Percentiles rank a stretch among this genome's conserved stretches.
phyloP scores from a whole-genome alignment of 2,888 invertebrate species.

The Diarsia rubi region DNA sequence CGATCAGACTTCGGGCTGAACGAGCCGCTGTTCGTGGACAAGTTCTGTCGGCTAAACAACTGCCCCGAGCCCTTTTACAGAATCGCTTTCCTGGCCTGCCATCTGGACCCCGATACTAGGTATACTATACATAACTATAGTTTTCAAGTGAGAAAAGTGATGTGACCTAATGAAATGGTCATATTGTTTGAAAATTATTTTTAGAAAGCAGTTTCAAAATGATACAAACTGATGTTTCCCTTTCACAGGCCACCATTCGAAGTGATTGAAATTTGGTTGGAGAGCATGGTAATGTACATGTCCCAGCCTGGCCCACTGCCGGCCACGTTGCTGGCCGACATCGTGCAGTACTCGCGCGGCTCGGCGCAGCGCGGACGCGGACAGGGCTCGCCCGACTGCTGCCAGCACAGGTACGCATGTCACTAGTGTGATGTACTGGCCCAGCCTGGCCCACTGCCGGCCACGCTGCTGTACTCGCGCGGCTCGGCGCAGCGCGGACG shows the following conservation, averaged over 20 bases:
- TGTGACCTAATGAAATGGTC: background rate
- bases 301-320: slow-evolving; percentile 92
- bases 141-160: background rate
- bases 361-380: slow-evolving; percentile 88
- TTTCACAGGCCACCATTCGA: slow-evolving; percentile 95
- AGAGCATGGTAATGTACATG: slow-evolving; percentile 94
- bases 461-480: slow-evolving; percentile 92
- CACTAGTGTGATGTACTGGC: slow-evolving; percentile 91
- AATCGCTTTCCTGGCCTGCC: slow-evolving; percentile 97
- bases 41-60: slow-evolving; percentile 92
- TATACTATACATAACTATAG: slow-evolving; percentile 72
- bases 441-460: slow-evolving; percentile 91
- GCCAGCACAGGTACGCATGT: slow-evolving; percentile 84
- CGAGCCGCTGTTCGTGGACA: slow-evolving; percentile 95
- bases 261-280: slow-evolving; percentile 96
- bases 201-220: too few relatives aligned
- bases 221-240: background rate
- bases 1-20: slow-evolving; percentile 98
- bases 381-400: slow-evolving; percentile 71
- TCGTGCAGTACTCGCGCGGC: slow-evolving; percentile 92
- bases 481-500: too few relatives aligned
- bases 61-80: slow-evolving; percentile 97
- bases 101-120: slow-evolving; percentile 97
- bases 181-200: too few relatives aligned
- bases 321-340: slow-evolving; percentile 93